Percentiles rank a stretch among this genome's conserved stretches.
These are phyloP conservation scores for Gnatocerus cornutus DNA, from an alignment of 2,888 invertebrate species.

Conservation along the genomic window DNA sequence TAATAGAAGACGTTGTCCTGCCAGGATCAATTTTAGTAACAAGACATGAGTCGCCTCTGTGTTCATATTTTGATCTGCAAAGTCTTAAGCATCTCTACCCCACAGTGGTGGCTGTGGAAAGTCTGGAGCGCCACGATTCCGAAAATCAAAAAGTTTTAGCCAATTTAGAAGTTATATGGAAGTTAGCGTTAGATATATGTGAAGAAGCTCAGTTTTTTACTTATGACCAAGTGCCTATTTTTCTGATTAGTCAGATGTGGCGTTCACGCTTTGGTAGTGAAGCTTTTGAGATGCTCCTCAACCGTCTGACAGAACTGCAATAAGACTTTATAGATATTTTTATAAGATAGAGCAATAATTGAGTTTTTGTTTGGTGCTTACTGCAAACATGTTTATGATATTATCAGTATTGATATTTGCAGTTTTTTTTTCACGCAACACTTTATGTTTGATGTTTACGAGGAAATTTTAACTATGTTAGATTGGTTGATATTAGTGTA, in stretches of 20 bases:
- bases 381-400: conserved; percentile 32
- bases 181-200: conserved; percentile 77
- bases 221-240: conserved; percentile 61
- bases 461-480: conserved; percentile 36
- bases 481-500: conserved; percentile 3
- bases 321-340: conserved; percentile 34
- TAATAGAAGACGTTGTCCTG: conserved; percentile 62
- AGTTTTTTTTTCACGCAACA: conserved; percentile 5
- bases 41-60: conserved; percentile 59
- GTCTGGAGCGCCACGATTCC: conserved; percentile 58
- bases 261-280: conserved; percentile 63
- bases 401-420: conserved; percentile 31
- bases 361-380: conserved; percentile 43
- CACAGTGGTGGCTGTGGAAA: conserved; percentile 58
- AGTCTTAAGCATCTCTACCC: conserved; percentile 56
- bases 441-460: conserved; percentile 6
- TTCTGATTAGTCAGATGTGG: conserved; percentile 67
- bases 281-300: conserved; percentile 58
- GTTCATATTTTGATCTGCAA: conserved; percentile 57
- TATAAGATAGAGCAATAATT: conserved; percentile 38
- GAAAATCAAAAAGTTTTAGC: conserved; percentile 53
- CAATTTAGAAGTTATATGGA: conserved; percentile 78
- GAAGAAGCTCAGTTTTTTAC: conserved; percentile 72
- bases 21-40: conserved; percentile 68
- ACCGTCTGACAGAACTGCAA: conserved; percentile 47